A percentile compares a stretch with the other conserved stretches of the same genome.
Evolutionary conservation across 2,113 vertebrate genomes (phyloP).

Genomic region (Empidonax alnorum): DNA sequence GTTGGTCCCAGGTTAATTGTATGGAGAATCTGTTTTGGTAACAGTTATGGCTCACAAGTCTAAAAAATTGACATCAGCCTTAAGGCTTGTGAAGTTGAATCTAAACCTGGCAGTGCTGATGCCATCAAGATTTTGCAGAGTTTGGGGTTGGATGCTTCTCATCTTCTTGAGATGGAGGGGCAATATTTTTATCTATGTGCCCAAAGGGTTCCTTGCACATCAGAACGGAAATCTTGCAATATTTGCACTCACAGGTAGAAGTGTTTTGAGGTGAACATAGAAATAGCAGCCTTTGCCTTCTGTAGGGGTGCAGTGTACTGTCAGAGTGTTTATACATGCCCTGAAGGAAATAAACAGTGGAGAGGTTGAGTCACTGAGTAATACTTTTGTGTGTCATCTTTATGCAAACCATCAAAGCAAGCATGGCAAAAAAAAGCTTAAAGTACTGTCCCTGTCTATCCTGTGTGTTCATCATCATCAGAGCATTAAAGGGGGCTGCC

Average conservation of each 20-base stretch:
- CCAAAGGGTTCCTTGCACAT: neutral
- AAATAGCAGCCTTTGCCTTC: neutral
- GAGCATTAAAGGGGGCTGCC: neutral
- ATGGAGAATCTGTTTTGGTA: neutral
- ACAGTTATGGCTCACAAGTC: neutral
- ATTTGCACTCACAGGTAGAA: neutral
- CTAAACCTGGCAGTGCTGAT: neutral
- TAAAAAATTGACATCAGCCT: neutral
- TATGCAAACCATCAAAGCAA: neutral
- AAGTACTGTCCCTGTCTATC: neutral
- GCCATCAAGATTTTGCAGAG: neutral
- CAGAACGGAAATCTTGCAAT: neutral
- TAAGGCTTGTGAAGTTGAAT: neutral
- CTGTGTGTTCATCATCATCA: rapidly evolving
- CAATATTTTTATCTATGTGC: neutral
- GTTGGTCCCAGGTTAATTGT: neutral
- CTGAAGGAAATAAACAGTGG: neutral
- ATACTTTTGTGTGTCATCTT: neutral
- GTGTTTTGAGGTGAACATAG: neutral
- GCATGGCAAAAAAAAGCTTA: too few species aligned
- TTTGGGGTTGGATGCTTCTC: neutral
- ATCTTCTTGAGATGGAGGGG: neutral
- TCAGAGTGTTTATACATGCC: neutral
- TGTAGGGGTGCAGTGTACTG: neutral
- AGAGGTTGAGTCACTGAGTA: neutral